Evolutionary conservation across 2,888 invertebrate genomes (phyloP).

Genomic region (Phalera bucephala): DNA sequence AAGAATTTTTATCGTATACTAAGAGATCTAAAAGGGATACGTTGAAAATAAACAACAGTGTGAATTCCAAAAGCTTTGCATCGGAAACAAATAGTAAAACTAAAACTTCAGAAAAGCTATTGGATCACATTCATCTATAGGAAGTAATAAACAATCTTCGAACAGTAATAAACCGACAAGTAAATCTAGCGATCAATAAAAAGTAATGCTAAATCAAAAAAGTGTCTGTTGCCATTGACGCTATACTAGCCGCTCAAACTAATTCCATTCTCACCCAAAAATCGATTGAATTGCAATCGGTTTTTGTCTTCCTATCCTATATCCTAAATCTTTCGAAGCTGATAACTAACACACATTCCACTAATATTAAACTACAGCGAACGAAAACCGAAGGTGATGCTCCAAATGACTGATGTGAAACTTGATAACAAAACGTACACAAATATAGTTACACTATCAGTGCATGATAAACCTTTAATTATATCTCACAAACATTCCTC

Average conservation of each 20-base stretch:
- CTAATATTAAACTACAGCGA: conserved; percentile 54
- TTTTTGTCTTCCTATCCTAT: too few relatives aligned
- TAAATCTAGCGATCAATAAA: conserved; percentile 73
- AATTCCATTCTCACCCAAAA: conserved; percentile 89
- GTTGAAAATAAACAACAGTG: conserved; percentile 40
- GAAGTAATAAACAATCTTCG: conserved; percentile 58
- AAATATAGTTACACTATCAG: conserved; percentile 63
- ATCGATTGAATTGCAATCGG: conserved; percentile 91
- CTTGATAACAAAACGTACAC: conserved; percentile 54
- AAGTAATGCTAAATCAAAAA: conserved; percentile 82
- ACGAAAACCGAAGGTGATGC: conserved; percentile 73
- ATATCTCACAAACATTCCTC: conserved; percentile 86
- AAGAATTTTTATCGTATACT: conserved; percentile 67
- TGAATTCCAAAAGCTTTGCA: conserved; percentile 38
- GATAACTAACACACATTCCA: conserved; percentile 62
- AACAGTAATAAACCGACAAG: conserved; percentile 46
- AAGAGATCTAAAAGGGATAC: conserved; percentile 49
- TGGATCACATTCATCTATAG: conserved; percentile 69
- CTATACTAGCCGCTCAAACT: conserved; percentile 89
- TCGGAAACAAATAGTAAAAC: conserved; percentile 53
- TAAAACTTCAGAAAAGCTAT: conserved; percentile 72
- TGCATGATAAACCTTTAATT: conserved; percentile 63
- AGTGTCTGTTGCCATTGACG: conserved; percentile 90
- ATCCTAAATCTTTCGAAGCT: conserved; percentile 84
- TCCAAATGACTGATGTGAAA: conserved; percentile 28